phyloP scores from a whole-genome alignment of 2,113 vertebrate species.

The Speoplatyrhinus poulsoni region DNA sequence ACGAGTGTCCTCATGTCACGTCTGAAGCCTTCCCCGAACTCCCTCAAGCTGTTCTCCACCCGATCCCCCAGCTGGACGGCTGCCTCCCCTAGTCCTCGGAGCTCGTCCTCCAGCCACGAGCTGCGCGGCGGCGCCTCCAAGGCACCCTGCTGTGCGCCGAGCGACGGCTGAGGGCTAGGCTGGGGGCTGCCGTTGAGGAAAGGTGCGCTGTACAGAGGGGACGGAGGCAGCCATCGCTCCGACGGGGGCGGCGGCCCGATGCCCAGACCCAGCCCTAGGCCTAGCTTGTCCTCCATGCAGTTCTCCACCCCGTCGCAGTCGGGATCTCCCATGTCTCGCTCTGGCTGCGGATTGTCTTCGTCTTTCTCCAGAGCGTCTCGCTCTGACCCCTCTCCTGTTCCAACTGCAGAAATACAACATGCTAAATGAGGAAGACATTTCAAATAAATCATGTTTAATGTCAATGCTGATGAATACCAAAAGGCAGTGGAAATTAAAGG shows the following conservation, averaged over 20 bases:
- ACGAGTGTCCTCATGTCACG: slow-evolving; percentile 78
- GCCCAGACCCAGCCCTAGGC: slow-evolving; percentile 75
- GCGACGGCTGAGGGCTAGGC: slow-evolving; percentile 78
- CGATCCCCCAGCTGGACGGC: slow-evolving; percentile 78
- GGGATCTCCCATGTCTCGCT: slow-evolving; percentile 70
- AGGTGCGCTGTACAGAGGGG: slow-evolving; percentile 80
- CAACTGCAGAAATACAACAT: slow-evolving; percentile 50
- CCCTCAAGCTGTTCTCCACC: slow-evolving; percentile 75
- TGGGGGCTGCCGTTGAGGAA: slow-evolving; percentile 81
- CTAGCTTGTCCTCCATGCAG: slow-evolving; percentile 80
- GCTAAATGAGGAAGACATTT: neutral
- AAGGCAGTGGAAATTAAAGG: too few relatives aligned
- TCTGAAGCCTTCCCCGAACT: slow-evolving; percentile 76
- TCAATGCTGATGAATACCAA: neutral
- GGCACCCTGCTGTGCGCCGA: slow-evolving; percentile 74
- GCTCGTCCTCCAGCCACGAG: slow-evolving; percentile 81
- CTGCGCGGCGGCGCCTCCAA: slow-evolving; percentile 72
- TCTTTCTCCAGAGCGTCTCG: slow-evolving; percentile 77
- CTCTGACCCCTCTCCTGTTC: slow-evolving; percentile 72
- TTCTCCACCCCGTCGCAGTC: slow-evolving; percentile 73
- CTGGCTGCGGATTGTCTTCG: slow-evolving; percentile 75
- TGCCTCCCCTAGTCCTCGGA: slow-evolving; percentile 76
- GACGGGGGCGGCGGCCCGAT: slow-evolving; percentile 79
- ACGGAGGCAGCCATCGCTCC: slow-evolving; percentile 81
- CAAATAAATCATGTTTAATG: neutral